A percentile compares a stretch with the other conserved stretches of the same genome.
Evolutionary conservation across 2,797 vertebrate species (phyloP).

Genomic region (Steatocranus sp.): DNA sequence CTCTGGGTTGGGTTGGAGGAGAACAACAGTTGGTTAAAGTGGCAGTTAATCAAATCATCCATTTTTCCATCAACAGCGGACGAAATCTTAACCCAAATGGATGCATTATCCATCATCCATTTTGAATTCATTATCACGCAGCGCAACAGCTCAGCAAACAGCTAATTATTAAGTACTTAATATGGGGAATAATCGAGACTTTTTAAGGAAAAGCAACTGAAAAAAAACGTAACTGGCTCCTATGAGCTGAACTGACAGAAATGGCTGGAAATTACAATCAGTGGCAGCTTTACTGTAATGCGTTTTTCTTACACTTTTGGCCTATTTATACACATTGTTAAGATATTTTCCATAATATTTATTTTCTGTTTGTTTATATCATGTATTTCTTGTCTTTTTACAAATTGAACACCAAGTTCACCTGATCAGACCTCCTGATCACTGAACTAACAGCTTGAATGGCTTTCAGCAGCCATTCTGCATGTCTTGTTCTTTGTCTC

Average conservation of each 20-base stretch:
- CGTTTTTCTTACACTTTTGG: not conserved
- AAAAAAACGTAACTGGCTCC: not conserved
- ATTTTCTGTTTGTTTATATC: not conserved
- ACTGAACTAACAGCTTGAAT: not conserved
- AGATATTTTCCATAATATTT: not conserved
- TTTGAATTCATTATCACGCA: constrained; percentile 4
- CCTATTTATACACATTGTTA: not conserved
- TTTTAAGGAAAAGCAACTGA: not conserved
- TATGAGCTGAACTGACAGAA: not conserved
- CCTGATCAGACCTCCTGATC: not conserved
- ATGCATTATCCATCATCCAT: not conserved
- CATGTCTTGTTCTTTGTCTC: constrained; percentile 34
- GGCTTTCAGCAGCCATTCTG: not conserved
- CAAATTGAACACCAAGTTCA: not conserved
- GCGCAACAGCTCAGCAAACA: not conserved
- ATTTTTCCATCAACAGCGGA: not conserved
- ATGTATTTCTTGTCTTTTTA: not conserved
- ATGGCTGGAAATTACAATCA: not conserved
- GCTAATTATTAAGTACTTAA: not conserved
- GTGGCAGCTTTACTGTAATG: not conserved
- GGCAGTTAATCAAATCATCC: not conserved
- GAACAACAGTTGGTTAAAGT: not conserved
- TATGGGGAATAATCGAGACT: not conserved
- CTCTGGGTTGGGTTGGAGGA: not conserved
- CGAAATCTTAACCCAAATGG: not conserved